A percentile compares a stretch with the other conserved stretches of the same genome.
These are phyloP conservation scores for Amblyteles armatorius DNA, from an alignment of 2,888 invertebrate species.

Conservation along the genomic window DNA sequence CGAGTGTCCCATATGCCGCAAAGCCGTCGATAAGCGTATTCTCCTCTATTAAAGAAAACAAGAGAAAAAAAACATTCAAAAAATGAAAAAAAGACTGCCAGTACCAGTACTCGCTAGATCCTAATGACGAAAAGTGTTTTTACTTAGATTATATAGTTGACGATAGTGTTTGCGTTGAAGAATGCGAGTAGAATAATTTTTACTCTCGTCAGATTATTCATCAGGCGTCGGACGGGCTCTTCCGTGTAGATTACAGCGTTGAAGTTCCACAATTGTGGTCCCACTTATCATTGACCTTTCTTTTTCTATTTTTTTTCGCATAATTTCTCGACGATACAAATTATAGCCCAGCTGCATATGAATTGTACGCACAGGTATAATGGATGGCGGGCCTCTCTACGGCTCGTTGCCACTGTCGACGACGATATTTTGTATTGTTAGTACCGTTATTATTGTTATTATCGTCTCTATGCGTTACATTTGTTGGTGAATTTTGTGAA, in stretches of 20 bases:
- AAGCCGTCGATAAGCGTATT: conserved; percentile 98
- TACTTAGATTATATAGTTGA: conserved; percentile 22
- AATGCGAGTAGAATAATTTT: not conserved
- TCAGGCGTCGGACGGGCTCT: not conserved
- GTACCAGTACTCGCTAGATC: conserved; percentile 53
- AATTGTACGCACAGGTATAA: conserved; percentile 49
- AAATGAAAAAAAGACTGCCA: conserved; percentile 57
- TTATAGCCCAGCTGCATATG: not conserved
- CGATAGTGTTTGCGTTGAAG: conserved; percentile 26
- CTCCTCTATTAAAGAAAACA: conserved; percentile 89
- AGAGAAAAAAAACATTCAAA: conserved; percentile 54
- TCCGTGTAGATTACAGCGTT: not conserved
- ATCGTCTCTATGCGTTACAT: conserved; percentile 33
- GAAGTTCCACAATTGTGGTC: not conserved
- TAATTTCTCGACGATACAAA: conserved; percentile 7
- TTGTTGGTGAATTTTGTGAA: conserved; percentile 14
- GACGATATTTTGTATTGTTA: conserved; percentile 35
- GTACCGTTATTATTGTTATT: conserved; percentile 23
- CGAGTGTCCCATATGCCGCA: conserved; percentile 98
- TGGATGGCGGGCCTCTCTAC: conserved; percentile 20
- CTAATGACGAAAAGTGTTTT: conserved; percentile 38
- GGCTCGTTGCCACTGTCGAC: conserved; percentile 29
- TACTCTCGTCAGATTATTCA: conserved; percentile 10
- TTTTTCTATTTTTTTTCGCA: not conserved
- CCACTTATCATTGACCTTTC: not conserved